phyloP scores from a whole-genome alignment of 2,888 invertebrate genomes.

The Troglohyphantes excavatus region DNA sequence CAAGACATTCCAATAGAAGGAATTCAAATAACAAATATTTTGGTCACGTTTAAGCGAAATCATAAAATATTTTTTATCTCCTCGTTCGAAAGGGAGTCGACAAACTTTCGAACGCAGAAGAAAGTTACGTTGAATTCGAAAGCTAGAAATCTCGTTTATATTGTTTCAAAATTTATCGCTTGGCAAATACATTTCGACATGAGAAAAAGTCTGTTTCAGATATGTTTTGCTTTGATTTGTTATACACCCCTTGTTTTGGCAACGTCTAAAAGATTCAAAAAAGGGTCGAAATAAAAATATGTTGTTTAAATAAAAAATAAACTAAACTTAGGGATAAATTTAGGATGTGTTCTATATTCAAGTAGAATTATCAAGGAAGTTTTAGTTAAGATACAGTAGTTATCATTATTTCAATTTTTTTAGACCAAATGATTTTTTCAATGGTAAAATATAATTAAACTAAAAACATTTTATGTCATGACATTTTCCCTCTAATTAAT shows the following conservation, averaged over 20 bases:
- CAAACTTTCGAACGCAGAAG: neutral
- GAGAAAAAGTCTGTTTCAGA: neutral
- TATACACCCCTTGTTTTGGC: neutral
- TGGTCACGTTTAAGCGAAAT: conserved; percentile 47
- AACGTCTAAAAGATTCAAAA: neutral
- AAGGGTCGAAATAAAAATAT: no score
- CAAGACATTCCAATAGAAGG: no score
- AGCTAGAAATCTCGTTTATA: conserved; percentile 30
- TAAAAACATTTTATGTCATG: no score
- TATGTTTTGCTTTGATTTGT: neutral
- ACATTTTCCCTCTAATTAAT: no score
- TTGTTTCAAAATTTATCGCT: conserved; percentile 29
- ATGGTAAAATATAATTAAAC: no score
- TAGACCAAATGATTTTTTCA: no score
- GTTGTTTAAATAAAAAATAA: neutral
- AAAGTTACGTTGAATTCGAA: conserved; percentile 20
- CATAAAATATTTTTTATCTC: conserved; percentile 27
- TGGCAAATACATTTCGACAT: conserved; percentile 25
- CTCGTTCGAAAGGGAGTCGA: neutral
- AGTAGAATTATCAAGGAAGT: no score
- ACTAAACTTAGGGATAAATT: conserved; percentile 1
- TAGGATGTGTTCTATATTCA: neutral
- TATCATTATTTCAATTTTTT: no score
- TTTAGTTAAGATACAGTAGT: no score
- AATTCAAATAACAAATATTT: conserved; percentile 1